phyloP scores from a whole-genome alignment of 2,113 vertebrate genomes.

The Elephantulus edwardii region DNA sequence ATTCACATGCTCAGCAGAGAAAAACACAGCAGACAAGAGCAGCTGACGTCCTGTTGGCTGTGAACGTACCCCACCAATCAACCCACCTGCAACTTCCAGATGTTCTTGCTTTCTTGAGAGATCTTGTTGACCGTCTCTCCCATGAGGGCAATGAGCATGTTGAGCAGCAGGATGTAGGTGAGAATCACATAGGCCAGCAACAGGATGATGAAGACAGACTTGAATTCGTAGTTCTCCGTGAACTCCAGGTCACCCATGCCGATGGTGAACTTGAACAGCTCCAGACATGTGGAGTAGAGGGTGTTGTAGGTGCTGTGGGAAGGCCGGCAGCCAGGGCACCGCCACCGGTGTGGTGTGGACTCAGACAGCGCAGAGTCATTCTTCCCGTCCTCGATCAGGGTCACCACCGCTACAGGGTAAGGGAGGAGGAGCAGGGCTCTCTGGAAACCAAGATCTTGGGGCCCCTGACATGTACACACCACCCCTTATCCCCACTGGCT shows the following conservation, averaged over 20 bases:
- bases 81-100: conserved; percentile 96
- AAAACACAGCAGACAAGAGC: too few species aligned
- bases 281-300: conserved; percentile 91
- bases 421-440: neutral
- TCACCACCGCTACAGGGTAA: conserved; percentile 90
- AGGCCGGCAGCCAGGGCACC: conserved; percentile 53
- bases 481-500: neutral
- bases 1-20: fast-evolving
- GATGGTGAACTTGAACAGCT: conserved; percentile 99
- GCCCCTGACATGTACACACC: neutral
- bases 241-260: conserved; percentile 99
- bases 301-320: conserved; percentile 82
- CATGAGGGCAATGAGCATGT: conserved; percentile 99
- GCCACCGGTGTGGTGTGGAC: neutral
- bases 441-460: neutral
- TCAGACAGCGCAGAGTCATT: conserved; percentile 5
- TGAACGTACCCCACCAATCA: neutral
- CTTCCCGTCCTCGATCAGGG: conserved; percentile 89
- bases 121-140: conserved; percentile 93
- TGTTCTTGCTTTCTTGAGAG: conserved; percentile 90
- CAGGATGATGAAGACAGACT: conserved; percentile 91
- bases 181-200: conserved; percentile 94
- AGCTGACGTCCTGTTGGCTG: fast-evolving
- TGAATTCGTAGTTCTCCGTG: conserved; percentile 91
- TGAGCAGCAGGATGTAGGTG: conserved; percentile 98